A percentile compares a stretch with the other conserved stretches of the same genome.
Conservation (phyloP, 1,140 invertebrate species). For the Mycetomoellerius zeteki region DNA sequence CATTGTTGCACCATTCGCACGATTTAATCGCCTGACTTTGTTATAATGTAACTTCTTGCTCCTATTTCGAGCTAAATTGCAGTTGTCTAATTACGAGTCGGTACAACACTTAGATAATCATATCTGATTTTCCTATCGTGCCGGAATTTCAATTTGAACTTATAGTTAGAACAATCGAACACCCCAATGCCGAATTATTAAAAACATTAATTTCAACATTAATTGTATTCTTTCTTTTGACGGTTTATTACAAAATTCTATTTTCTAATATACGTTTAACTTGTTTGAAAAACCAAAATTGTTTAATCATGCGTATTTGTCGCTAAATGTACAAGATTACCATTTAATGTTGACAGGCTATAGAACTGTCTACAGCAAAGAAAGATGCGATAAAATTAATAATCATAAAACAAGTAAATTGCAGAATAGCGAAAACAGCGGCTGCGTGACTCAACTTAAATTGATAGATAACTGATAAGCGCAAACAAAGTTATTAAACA, state of each 20-base stretch:
- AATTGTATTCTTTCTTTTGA: not conserved
- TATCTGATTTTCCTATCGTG: not conserved
- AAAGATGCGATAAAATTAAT: not conserved
- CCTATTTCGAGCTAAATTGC: constrained; percentile 22
- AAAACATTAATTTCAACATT: not conserved
- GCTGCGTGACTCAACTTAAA: constrained; percentile 17
- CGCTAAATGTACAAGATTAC: constrained; percentile 7
- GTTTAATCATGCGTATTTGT: not conserved
- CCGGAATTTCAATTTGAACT: constrained; percentile 3
- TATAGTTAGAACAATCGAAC: not conserved
- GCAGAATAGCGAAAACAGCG: constrained; percentile 5
- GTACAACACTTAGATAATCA: not conserved
- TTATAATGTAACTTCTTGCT: constrained; percentile 12
- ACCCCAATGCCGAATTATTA: not conserved
- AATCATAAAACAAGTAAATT: not conserved
- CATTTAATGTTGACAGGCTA: not conserved
- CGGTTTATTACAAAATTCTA: not conserved
- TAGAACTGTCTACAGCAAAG: not conserved
- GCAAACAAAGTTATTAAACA: not conserved
- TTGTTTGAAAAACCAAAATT: not conserved
- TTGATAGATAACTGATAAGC: not conserved
- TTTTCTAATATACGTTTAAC: not conserved
- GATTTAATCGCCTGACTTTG: constrained; percentile 5
- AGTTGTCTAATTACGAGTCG: not conserved
- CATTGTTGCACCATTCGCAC: not conserved